A percentile compares a stretch with the other conserved stretches of the same genome.
phyloP scores from a whole-genome alignment of 1,140 invertebrate genomes.

The Battus philenor region DNA sequence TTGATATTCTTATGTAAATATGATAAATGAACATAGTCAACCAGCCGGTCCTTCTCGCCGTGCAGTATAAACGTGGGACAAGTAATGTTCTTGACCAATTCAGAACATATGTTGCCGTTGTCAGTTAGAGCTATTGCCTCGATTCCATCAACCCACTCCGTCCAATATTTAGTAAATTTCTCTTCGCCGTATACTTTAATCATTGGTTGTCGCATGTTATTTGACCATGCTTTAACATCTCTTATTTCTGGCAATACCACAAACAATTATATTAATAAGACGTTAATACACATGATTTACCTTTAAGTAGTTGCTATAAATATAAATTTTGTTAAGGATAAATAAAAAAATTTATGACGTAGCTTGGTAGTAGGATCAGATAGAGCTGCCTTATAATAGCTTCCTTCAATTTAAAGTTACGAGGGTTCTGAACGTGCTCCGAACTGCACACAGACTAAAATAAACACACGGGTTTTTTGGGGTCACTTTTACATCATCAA shows the following conservation, averaged over 20 bases:
- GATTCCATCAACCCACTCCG: slow-evolving; percentile 83
- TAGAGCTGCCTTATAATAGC: no score
- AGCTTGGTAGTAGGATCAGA: no score
- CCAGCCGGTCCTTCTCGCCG: slow-evolving; percentile 87
- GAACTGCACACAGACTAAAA: no score
- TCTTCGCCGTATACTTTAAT: slow-evolving; percentile 85
- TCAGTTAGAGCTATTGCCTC: slow-evolving; percentile 76
- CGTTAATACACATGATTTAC: no score
- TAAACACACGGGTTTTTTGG: no score
- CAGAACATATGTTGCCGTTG: slow-evolving; percentile 84
- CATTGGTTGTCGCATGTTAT: slow-evolving; percentile 84
- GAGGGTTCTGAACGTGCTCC: no score
- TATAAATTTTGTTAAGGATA: no score
- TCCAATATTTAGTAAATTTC: slow-evolving; percentile 83
- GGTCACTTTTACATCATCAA: no score
- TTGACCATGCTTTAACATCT: slow-evolving; percentile 88
- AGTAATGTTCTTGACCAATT: slow-evolving; percentile 78
- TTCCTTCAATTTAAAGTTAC: no score
- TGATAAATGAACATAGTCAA: slow-evolving; percentile 83
- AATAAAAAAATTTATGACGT: no score
- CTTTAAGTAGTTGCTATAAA: no score
- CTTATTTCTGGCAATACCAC: slow-evolving; percentile 78
- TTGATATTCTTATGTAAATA: slow-evolving; percentile 83
- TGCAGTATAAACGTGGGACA: slow-evolving; percentile 89
- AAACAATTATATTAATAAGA: no score